These are phyloP conservation scores for Mustelus asterias DNA, from an alignment of 2,113 vertebrate species.

Conservation along the genomic window DNA sequence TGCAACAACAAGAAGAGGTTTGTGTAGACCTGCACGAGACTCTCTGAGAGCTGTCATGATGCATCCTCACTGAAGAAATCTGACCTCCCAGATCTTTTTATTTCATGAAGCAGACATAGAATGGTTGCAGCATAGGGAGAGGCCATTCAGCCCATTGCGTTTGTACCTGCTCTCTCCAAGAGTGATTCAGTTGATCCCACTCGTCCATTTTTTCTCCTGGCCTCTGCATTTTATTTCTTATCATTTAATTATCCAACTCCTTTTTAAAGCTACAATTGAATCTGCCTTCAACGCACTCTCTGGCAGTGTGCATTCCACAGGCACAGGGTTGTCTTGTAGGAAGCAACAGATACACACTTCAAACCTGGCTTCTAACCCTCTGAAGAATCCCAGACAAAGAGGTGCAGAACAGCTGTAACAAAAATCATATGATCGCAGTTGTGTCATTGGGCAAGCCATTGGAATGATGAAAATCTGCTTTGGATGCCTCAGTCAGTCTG, in stretches of 20 bases:
- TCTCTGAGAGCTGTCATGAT: background rate
- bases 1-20: background rate
- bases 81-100: background rate
- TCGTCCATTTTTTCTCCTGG: too few relatives aligned
- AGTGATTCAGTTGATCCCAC: too few relatives aligned
- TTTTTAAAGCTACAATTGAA: too few relatives aligned
- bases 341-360: background rate
- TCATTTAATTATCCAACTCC: too few relatives aligned
- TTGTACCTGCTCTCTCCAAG: too few relatives aligned
- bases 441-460: background rate
- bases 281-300: too few relatives aligned
- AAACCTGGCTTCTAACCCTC: background rate
- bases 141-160: too few relatives aligned
- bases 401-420: background rate
- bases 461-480: background rate
- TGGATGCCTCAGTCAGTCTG: background rate
- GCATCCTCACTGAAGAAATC: background rate
- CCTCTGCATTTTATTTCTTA: too few relatives aligned
- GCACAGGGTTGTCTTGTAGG: background rate
- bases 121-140: too few relatives aligned
- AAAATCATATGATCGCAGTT: background rate
- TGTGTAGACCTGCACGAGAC: background rate
- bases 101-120: background rate
- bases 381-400: background rate
- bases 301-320: too few relatives aligned